These are phyloP conservation scores for Drosophila setosimentum DNA, from an alignment of 2,888 invertebrate genomes.

Conservation along the genomic window DNA sequence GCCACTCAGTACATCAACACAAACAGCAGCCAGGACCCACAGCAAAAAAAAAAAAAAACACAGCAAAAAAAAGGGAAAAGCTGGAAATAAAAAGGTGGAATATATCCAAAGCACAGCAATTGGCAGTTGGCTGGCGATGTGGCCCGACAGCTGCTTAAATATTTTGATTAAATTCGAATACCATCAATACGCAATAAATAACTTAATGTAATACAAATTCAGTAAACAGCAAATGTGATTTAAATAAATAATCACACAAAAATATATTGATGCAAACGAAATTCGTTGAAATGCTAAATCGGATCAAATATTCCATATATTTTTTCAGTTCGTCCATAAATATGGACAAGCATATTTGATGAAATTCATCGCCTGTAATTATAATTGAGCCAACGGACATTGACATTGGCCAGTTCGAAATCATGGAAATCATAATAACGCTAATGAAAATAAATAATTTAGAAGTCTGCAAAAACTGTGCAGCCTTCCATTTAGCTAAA, in stretches of 20 bases:
- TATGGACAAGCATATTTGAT: background rate
- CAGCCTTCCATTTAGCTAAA: constrained; percentile 61
- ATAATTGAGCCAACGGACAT: constrained; percentile 19
- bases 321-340: background rate
- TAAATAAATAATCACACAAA: background rate
- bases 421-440: constrained; percentile 64
- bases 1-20: constrained; percentile 64
- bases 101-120: constrained; percentile 22
- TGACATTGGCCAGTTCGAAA: constrained; percentile 26
- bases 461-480: constrained; percentile 48
- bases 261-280: background rate
- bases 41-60: background rate
- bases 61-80: background rate
- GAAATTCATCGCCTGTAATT: constrained; percentile 5
- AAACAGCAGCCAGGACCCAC: constrained; percentile 33
- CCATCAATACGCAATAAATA: constrained; percentile 23
- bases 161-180: constrained; percentile 66
- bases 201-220: background rate
- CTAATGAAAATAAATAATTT: constrained; percentile 77
- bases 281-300: background rate
- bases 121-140: constrained; percentile 29
- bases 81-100: background rate
- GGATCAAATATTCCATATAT: background rate
- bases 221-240: background rate
- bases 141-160: constrained; percentile 68